Evolutionary conservation across 2,888 invertebrate genomes (phyloP).

Genomic region (Nysson spinosus): DNA sequence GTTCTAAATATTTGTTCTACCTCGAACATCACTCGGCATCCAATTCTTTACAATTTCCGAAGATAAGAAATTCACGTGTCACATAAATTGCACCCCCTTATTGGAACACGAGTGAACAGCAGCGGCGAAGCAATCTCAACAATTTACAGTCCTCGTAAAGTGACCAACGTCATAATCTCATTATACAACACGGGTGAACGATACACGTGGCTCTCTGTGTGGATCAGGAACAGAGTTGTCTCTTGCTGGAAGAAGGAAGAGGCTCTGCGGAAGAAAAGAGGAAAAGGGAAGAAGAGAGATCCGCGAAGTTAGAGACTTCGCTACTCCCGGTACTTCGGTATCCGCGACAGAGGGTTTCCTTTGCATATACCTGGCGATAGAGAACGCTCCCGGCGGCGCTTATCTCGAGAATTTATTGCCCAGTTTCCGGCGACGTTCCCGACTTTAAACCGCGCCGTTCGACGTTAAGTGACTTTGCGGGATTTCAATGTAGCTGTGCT

Average conservation of each 20-base stretch:
- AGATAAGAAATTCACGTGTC: too few species aligned
- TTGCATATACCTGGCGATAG: conserved; percentile 34
- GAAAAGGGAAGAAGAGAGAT: conserved; percentile 2
- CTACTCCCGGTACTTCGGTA: background rate
- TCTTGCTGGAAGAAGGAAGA: background rate
- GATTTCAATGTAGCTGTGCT: conserved; percentile 53
- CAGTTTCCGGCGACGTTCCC: conserved; percentile 50
- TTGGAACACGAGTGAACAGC: too few species aligned
- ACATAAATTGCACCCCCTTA: too few species aligned
- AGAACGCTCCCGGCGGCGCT: conserved; percentile 46
- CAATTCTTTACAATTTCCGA: too few species aligned
- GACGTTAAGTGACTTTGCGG: conserved; percentile 56
- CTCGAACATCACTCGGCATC: too few species aligned
- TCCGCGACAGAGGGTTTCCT: conserved; percentile 42
- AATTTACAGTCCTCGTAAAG: too few species aligned
- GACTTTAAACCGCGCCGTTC: conserved; percentile 53
- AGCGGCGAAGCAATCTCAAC: too few species aligned
- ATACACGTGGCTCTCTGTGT: too few species aligned
- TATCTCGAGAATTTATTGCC: conserved; percentile 57
- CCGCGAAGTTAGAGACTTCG: conserved; percentile 26
- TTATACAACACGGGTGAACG: too few species aligned
- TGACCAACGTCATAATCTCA: too few species aligned
- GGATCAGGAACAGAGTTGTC: background rate
- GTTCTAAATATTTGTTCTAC: too few species aligned
- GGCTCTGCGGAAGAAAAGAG: conserved; percentile 3